These are phyloP conservation scores for Semnornis frantzii DNA, from an alignment of 2,113 vertebrate species.

Conservation along the genomic window DNA sequence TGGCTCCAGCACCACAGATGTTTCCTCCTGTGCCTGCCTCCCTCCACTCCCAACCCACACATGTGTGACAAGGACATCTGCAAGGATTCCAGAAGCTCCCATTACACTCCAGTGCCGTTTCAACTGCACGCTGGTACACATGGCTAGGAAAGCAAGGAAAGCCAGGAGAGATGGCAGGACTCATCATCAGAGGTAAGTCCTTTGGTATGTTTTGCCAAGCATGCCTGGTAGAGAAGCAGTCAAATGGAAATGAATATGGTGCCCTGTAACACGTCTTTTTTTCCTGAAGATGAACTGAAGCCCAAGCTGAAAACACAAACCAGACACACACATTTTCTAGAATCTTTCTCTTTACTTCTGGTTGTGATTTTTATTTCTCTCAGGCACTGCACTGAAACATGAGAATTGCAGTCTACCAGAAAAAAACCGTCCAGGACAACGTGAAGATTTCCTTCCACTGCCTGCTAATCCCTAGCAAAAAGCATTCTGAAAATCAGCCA, in stretches of 20 bases:
- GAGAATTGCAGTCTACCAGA: not conserved
- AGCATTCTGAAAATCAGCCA: not conserved
- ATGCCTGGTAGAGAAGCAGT: not conserved
- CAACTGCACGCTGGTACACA: rapidly evolving
- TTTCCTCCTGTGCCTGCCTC: not conserved
- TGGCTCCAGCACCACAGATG: rapidly evolving
- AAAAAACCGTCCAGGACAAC: not conserved
- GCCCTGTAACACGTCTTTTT: not conserved
- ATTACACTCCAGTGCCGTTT: not conserved
- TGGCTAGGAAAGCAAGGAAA: not conserved
- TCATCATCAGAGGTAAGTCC: not conserved
- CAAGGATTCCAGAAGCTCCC: not conserved
- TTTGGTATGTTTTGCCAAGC: not conserved
- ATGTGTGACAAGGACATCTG: rapidly evolving
- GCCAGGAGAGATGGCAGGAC: not conserved
- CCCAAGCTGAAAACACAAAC: not conserved
- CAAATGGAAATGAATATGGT: not conserved
- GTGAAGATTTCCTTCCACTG: not conserved
- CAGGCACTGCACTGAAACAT: not conserved
- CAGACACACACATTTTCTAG: not conserved
- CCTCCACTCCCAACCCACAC: not conserved
- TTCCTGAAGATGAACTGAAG: not conserved
- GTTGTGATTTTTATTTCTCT: not conserved
- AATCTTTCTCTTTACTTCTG: not conserved
- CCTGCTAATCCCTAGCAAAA: not conserved